Evolutionary conservation across 1,140 invertebrate genomes (phyloP), one percentile per base, ranked within the genome.

Genomic region (Drosophila novamexicana): DNA sequence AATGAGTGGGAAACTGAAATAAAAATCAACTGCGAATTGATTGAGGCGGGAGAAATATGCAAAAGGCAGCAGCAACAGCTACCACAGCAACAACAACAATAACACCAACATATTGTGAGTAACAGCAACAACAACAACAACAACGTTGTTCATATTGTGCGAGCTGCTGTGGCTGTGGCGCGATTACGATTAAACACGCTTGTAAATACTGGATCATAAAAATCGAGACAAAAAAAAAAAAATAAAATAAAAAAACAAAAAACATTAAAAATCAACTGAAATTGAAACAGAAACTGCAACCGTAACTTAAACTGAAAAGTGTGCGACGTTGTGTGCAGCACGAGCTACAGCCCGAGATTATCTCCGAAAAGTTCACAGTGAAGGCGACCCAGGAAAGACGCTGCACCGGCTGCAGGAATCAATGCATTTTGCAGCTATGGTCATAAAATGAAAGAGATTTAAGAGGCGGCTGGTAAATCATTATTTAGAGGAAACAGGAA

Each of bases 101-200:
- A 22, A 58, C 57, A 53, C 42, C 29, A 69, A 56, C 32, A 75
- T 40, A 42, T 53, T 34, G 40, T 36, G 42, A 44, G 16, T 7
- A 39, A 44, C 54, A 56, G 34, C 42, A 63, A 45, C 50, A 77
- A 58, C 57, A 75, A 58, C 57, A 75, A 53, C 57, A 64, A 52
- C 53, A 69, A 62, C 49, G 49, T 50, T 53, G 73, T 47, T 52
- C 49, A 69, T 45, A 76, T 77, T 74, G 77, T 73, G 81, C 65
- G 53, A 66, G 61, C 44, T 75, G 50, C 63, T 76, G 77, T 37
- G 52, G 54, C 50, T 70, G 10, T 29, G 44, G 10, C 36, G 61
- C 84, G 77, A 88, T 80, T 83, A 80, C 84, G 79, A 89, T 88
- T 88, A 89, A 88, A 77, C 84, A 88, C 74, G 84, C 79, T 80